phyloP scores from a whole-genome alignment of 1,140 invertebrate species.

The Reticulitermes speratus region DNA sequence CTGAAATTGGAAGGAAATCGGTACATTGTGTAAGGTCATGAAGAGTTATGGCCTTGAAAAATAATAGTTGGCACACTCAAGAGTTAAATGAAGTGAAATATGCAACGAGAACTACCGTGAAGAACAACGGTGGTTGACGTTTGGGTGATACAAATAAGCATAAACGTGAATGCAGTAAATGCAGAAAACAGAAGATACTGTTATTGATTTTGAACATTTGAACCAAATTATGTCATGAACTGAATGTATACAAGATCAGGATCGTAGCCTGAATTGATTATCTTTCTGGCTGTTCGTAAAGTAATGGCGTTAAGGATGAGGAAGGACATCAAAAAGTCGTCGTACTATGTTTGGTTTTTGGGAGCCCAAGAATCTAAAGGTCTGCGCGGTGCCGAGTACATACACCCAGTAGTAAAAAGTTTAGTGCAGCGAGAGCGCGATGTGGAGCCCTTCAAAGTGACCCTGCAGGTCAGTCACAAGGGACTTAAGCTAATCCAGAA shows the following conservation, averaged over 20 bases:
- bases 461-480: constrained; percentile 83
- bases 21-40: not conserved
- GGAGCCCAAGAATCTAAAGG: constrained; percentile 93
- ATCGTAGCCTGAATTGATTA: not conserved
- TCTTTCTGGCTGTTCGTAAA: not conserved
- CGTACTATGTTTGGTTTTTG: constrained; percentile 97
- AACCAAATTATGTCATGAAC: not conserved
- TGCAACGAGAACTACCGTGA: not conserved
- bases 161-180: not conserved
- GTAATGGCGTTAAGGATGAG: constrained; percentile 26
- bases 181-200: not conserved
- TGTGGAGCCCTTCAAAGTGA: constrained; percentile 84
- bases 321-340: constrained; percentile 90
- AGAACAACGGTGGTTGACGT: not conserved
- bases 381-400: constrained; percentile 75
- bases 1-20: not conserved
- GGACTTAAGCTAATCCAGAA: constrained; percentile 91
- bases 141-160: not conserved
- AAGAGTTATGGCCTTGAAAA: not conserved
- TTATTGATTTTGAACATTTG: not conserved
- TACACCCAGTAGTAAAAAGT: constrained; percentile 79
- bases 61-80: not conserved
- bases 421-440: constrained; percentile 80
- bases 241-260: not conserved
- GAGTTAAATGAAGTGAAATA: not conserved